Evolutionary conservation across 2,113 vertebrate genomes (phyloP), one percentile per base, ranked within the genome.

Genomic region (Elgaria multicarinata): DNA sequence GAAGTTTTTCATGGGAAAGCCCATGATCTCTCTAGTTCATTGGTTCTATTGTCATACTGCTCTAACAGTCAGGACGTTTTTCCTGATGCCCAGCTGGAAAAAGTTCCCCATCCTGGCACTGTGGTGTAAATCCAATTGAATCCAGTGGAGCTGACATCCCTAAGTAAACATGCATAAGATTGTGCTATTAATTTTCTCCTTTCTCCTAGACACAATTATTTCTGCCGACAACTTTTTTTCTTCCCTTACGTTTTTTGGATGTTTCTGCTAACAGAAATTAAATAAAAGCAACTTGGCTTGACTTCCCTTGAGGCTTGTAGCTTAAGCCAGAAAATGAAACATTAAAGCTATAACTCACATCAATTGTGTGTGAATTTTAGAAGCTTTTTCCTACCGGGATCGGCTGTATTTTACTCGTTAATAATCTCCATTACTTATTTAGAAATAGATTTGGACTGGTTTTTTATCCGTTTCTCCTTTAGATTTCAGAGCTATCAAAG

Each of bases 361-460:
- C 18, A 1, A 10, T 13, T 22, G 3, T 39, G 67, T 4, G 80
- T 0, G 82, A n/a, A 7, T 78, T n/a, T 85, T 78, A 10, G 62
- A 67, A 85, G 46, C 20, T 2, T 53, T 78, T 78, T 69, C 58
- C 74, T 46, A 22, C n/a, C n/a, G 24, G 62, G 0, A 36, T 42
- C 26, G 33, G 9, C 58, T 83, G 14, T 4, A 24, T 71, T 18
- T 74, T 26, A 66, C 18, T 1, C 1, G 67, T 26, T 6, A 0
- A 1, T 2, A 18, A 1, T 0, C 6, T 55, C 31, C 62, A 0
- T n/a, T 31, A 0, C 42, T 71, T 39, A 1, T 86, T 64, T 50
- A 88, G 83, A 66, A 90, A 39, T 16, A 76, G 20, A 78, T 0
- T 3, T 2, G 8, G 62, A 6, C 0, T 2, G 22, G 44, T 2